A percentile compares a stretch with the other conserved stretches of the same genome.
phyloP scores from a whole-genome alignment of 2,113 vertebrate species.

The Pterophyllum scalare region DNA sequence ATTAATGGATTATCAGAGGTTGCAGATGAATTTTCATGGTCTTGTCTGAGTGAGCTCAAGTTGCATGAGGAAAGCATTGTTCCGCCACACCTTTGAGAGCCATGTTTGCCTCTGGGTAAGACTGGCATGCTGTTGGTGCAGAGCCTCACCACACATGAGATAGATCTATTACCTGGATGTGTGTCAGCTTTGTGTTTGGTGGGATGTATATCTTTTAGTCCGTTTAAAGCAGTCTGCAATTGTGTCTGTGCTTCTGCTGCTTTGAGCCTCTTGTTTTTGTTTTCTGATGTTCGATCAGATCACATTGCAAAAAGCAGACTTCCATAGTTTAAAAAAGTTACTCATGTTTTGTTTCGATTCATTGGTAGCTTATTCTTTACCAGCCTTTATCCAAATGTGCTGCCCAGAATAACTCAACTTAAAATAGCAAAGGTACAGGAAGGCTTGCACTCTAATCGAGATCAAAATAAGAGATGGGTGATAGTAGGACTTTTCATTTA shows the following conservation, averaged over 20 bases:
- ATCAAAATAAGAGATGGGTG: background rate
- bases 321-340: slow-evolving; percentile 1
- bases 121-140: background rate
- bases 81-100: background rate
- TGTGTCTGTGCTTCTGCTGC: background rate
- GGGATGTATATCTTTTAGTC: background rate
- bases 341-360: slow-evolving; percentile 4
- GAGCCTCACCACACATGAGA: background rate
- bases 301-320: background rate
- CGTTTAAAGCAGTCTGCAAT: background rate
- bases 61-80: background rate
- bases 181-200: background rate
- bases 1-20: background rate
- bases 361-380: slow-evolving; percentile 24
- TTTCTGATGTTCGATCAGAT: background rate
- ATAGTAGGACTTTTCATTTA: background rate
- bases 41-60: background rate
- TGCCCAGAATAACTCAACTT: background rate
- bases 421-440: background rate
- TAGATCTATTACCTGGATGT: background rate
- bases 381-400: background rate
- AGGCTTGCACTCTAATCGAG: background rate
- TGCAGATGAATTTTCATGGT: background rate
- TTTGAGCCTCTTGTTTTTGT: background rate
- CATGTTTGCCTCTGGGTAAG: background rate